Percentiles rank a stretch among this genome's conserved stretches.
phyloP scores from a whole-genome alignment of 2,113 vertebrate genomes.

The Scartelaos histophorus region DNA sequence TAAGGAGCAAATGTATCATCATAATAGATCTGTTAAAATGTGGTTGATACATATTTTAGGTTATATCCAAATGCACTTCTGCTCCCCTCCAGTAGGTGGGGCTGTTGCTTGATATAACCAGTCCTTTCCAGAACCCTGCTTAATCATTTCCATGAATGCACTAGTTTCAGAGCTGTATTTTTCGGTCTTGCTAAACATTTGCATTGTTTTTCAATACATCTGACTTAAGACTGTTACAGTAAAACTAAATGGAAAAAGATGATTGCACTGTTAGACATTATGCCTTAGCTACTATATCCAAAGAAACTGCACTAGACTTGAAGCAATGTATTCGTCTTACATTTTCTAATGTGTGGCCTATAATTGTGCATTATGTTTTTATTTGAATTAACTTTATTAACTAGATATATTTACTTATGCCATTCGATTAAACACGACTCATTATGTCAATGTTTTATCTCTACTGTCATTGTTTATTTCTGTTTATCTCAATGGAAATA shows the following conservation, averaged over 20 bases:
- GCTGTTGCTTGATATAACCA: neutral
- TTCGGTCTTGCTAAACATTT: neutral
- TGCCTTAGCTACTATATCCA: slow-evolving; percentile 1
- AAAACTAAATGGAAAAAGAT: neutral
- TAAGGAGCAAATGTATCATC: neutral
- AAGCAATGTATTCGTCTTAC: slow-evolving; percentile 28
- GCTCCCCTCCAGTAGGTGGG: neutral
- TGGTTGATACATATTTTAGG: neutral
- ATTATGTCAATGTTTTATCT: neutral
- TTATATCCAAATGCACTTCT: neutral
- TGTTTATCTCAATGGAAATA: too few species aligned
- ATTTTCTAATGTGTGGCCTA: neutral
- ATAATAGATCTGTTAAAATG: neutral
- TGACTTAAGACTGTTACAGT: slow-evolving; percentile 2
- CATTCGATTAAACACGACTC: neutral
- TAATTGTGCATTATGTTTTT: slow-evolving; percentile 21
- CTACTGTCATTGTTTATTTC: neutral
- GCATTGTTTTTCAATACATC: neutral
- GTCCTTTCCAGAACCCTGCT: neutral
- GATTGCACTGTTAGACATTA: neutral
- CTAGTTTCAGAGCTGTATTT: neutral
- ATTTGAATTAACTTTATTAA: slow-evolving; percentile 29
- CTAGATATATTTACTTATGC: neutral
- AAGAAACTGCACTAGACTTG: slow-evolving; percentile 47
- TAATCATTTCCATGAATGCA: neutral